A percentile compares a stretch with the other conserved stretches of the same genome.
These are phyloP conservation scores for Tenodera sinensis DNA, from an alignment of 2,888 invertebrate genomes.

Conservation along the genomic window DNA sequence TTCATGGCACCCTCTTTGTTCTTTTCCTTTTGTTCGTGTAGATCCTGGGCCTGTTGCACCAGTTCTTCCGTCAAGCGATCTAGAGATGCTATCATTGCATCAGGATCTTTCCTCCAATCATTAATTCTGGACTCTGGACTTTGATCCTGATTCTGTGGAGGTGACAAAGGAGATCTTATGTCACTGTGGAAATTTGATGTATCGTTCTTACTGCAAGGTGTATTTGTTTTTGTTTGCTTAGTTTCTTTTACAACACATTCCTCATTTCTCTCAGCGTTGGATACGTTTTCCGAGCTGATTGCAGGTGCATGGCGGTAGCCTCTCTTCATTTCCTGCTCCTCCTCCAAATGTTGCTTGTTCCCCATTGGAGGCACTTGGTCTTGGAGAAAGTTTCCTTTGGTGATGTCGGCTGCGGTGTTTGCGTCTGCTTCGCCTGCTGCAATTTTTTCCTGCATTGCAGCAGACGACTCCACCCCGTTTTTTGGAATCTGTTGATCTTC, in stretches of 20 bases:
- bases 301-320: background rate
- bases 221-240: background rate
- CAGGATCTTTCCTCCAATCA: constrained; percentile 54
- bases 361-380: background rate
- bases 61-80: constrained; percentile 62
- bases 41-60: constrained; percentile 46
- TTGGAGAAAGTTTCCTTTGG: constrained; percentile 23
- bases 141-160: constrained; percentile 11
- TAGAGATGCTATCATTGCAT: constrained; percentile 64
- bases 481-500: constrained; percentile 48
- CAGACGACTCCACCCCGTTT: constrained; percentile 75
- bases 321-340: background rate
- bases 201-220: background rate
- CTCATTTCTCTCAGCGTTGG: background rate
- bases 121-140: constrained; percentile 5
- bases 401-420: constrained; percentile 21
- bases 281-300: background rate
- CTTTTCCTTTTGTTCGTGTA: constrained; percentile 10
- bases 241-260: background rate
- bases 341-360: constrained; percentile 39
- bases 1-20: constrained; percentile 40
- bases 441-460: constrained; percentile 43
- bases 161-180: constrained; percentile 5
- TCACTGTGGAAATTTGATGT: background rate
- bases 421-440: constrained; percentile 43